phyloP scores from a whole-genome alignment of 2,888 invertebrate species.

The Beris chalybata region DNA sequence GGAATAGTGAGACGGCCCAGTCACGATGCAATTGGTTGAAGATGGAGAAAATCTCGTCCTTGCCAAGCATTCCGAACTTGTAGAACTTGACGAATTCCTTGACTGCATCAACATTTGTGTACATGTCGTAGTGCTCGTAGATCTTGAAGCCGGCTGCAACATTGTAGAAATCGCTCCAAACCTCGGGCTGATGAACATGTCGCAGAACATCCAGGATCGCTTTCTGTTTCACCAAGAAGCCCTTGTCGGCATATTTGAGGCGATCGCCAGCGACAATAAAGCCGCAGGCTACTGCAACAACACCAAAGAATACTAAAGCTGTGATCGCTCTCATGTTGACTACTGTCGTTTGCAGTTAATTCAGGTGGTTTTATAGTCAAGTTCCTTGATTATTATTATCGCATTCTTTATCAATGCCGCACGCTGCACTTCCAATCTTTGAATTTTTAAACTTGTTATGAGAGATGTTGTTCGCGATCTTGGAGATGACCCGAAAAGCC shows the following conservation, averaged over 20 bases:
- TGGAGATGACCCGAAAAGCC: no score
- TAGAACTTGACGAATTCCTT: constrained; percentile 32
- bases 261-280: constrained; percentile 25
- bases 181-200: constrained; percentile 37
- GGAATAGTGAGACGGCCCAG: constrained; percentile 61
- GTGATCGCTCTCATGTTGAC: constrained; percentile 40
- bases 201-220: constrained; percentile 36
- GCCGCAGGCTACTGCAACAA: constrained; percentile 31
- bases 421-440: no score
- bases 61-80: constrained; percentile 27
- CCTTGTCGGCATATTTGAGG: constrained; percentile 34
- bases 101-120: constrained; percentile 31
- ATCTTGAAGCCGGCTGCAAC: constrained; percentile 33
- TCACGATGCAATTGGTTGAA: constrained; percentile 36
- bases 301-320: constrained; percentile 33
- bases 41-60: constrained; percentile 37
- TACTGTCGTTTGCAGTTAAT: constrained; percentile 13
- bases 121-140: constrained; percentile 24
- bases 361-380: no score
- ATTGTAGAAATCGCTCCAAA: constrained; percentile 32
- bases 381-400: no score
- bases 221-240: constrained; percentile 37
- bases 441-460: no score
- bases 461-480: no score
- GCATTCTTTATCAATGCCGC: no score